Conservation (phyloP, 2,797 vertebrate species). For the Phoeniculus purpureus region DNA sequence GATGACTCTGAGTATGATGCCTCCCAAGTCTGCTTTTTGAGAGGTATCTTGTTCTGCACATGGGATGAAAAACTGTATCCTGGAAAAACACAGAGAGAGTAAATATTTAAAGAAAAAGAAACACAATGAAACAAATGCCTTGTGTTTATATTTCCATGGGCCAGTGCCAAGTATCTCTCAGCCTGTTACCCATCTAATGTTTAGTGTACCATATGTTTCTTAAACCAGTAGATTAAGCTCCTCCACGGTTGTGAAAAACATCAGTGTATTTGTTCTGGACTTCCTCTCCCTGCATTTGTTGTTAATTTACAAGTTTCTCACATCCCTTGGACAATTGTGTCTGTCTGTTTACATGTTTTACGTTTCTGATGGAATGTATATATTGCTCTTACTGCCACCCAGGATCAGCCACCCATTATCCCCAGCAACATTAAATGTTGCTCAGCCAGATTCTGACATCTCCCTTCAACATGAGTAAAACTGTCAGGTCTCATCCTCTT, state of each 20-base stretch:
- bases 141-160: conserved; percentile 70
- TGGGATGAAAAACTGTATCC: conserved; percentile 65
- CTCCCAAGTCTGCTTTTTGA: conserved; percentile 9
- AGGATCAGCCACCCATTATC: conserved; percentile 30
- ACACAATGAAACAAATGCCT: conserved; percentile 66
- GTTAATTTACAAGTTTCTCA: conserved; percentile 75
- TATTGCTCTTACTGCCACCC: not conserved
- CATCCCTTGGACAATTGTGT: conserved; percentile 54
- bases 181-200: conserved; percentile 40
- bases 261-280: conserved; percentile 64
- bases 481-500: not conserved
- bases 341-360: conserved; percentile 72
- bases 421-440: not conserved
- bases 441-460: not conserved
- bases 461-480: not conserved
- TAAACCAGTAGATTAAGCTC: conserved; percentile 60
- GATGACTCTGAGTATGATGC: not conserved
- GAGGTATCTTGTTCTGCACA: conserved; percentile 56
- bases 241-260: conserved; percentile 54
- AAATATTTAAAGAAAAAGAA: conserved; percentile 78
- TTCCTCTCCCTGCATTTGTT: conserved; percentile 70
- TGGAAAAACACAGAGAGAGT: conserved; percentile 71
- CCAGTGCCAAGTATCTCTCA: conserved; percentile 60
- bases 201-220: conserved; percentile 62
- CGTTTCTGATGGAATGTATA: conserved; percentile 66